phyloP scores from a whole-genome alignment of 2,888 invertebrate species.

The Scaptomyza tumidula region DNA sequence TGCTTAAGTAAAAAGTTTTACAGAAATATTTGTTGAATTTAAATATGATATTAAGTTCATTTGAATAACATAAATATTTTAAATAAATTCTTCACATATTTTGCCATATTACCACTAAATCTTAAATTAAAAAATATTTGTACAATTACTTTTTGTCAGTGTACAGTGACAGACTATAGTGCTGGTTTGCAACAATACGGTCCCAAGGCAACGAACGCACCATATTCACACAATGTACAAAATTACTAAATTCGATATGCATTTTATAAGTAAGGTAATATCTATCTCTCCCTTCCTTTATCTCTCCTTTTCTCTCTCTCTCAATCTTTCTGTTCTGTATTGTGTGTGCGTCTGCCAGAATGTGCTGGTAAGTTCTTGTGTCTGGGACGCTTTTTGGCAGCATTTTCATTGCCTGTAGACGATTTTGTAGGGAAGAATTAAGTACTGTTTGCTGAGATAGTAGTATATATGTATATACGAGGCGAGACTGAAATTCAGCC shows the following conservation, averaged over 20 bases:
- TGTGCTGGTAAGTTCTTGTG: conserved; percentile 26
- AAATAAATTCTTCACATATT: neutral
- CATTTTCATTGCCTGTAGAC: conserved; percentile 33
- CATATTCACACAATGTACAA: conserved; percentile 66
- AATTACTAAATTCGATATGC: conserved; percentile 77
- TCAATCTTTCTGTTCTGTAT: neutral
- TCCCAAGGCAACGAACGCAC: conserved; percentile 67
- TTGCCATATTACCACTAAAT: neutral
- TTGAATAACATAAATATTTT: too few relatives aligned
- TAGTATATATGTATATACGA: conserved; percentile 12
- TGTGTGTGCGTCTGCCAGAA: conserved; percentile 1
- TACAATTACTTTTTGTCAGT: neutral
- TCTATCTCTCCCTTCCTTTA: neutral
- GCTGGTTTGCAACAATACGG: conserved; percentile 3
- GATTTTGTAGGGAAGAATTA: conserved; percentile 48
- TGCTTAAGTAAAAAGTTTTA: too few relatives aligned
- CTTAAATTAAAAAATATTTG: neutral
- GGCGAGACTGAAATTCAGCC: conserved; percentile 69
- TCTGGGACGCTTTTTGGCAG: conserved; percentile 56
- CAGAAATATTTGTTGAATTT: too few relatives aligned
- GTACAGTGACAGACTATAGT: conserved; percentile 30
- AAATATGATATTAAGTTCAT: too few relatives aligned
- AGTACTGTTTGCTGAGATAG: conserved; percentile 72
- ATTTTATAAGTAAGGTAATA: conserved; percentile 62
- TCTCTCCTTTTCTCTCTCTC: neutral